Evolutionary conservation across 1,140 invertebrate genomes (phyloP).

Genomic region (Saccostrea echinata): DNA sequence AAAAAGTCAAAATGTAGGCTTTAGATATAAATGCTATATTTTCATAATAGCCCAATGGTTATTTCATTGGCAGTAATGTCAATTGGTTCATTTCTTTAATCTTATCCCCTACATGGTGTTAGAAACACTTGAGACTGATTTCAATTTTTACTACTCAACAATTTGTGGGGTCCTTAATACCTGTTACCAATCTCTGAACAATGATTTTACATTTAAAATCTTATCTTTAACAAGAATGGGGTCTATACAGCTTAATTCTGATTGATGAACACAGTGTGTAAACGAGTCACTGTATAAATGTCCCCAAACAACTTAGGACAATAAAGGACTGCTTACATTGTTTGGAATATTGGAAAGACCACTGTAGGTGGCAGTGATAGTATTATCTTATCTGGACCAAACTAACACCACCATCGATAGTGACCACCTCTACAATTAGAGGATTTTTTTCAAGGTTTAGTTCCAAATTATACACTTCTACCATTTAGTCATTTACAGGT

Average conservation of each 20-base stretch:
- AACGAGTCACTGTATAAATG: conserved; percentile 10
- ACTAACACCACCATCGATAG: background rate
- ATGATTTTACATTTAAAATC: conserved; percentile 13
- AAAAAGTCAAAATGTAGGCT: too few species aligned
- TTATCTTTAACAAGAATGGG: conserved; percentile 4
- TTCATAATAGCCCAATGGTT: too few species aligned
- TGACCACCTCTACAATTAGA: background rate
- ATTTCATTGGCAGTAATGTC: background rate
- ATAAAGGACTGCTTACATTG: background rate
- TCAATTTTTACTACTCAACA: conserved; percentile 35
- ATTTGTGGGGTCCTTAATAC: conserved; percentile 3
- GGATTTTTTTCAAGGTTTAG: background rate
- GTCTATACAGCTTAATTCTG: conserved; percentile 20
- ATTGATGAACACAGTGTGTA: conserved; percentile 28
- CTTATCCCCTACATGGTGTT: background rate
- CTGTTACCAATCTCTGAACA: conserved; percentile 13
- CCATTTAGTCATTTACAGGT: background rate
- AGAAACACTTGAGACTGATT: conserved; percentile 28
- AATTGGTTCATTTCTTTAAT: background rate
- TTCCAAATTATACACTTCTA: background rate
- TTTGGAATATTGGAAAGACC: background rate
- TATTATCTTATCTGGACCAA: conserved; percentile 16
- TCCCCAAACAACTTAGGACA: conserved; percentile 20
- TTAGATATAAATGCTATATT: too few species aligned
- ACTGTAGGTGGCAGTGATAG: background rate